phyloP scores from a whole-genome alignment of 2,113 vertebrate species.

The Talpa occidentalis region DNA sequence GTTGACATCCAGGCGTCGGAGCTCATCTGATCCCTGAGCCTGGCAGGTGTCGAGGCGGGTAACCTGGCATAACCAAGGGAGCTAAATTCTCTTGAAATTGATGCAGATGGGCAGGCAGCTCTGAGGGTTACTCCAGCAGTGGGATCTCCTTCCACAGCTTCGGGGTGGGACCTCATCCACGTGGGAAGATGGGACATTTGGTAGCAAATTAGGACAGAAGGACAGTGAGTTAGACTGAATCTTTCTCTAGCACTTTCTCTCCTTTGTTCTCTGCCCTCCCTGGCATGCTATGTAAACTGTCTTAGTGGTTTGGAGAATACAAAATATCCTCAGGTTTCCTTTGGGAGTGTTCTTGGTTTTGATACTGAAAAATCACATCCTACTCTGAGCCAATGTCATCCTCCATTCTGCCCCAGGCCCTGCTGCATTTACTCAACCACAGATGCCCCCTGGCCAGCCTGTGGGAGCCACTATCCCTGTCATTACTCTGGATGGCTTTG shows the following conservation, averaged over 20 bases:
- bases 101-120: neutral
- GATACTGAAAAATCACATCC: neutral
- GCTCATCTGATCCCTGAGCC: neutral
- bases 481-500: neutral
- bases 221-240: accelerated
- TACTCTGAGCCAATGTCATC: neutral
- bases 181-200: neutral
- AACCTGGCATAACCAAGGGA: neutral
- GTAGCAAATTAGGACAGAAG: neutral
- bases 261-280: accelerated
- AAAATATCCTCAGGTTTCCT: neutral
- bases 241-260: accelerated
- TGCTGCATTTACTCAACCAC: accelerated
- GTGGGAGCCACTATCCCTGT: neutral
- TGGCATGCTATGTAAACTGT: accelerated
- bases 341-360: neutral
- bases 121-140: neutral
- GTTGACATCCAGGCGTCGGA: neutral
- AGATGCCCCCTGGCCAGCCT: accelerated
- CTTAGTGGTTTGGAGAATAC: neutral
- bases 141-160: neutral
- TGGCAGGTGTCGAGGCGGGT: neutral
- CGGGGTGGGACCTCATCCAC: neutral
- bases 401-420: neutral
- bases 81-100: neutral